Conservation (phyloP, 2,888 invertebrate genomes). For the Terebella lapidaria region DNA sequence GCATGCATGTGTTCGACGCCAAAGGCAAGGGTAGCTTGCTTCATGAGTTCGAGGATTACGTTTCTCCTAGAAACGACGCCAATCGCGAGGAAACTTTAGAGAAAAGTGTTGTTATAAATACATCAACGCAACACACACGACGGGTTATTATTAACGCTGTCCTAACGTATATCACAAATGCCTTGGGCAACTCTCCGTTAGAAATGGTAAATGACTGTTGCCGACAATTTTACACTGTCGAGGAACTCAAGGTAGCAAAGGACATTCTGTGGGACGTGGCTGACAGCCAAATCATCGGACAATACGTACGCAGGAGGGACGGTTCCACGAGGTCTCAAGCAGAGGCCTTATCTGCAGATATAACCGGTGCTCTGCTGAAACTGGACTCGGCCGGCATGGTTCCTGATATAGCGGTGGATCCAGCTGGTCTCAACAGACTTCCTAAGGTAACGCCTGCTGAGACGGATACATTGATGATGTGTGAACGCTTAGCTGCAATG, state of each 20-base stretch:
- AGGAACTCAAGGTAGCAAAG: not conserved
- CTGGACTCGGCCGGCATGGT: not conserved
- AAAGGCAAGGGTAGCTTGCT: no score
- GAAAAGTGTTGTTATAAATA: no score
- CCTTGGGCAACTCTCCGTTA: not conserved
- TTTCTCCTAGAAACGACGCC: no score
- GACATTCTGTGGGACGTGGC: not conserved
- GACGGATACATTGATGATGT: not conserved
- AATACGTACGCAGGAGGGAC: not conserved
- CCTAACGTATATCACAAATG: not conserved
- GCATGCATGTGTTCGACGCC: no score
- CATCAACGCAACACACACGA: no score
- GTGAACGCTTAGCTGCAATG: not conserved
- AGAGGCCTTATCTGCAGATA: not conserved
- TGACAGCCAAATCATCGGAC: not conserved
- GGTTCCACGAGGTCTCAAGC: not conserved
- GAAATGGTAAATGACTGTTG: not conserved
- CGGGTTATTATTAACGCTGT: not conserved
- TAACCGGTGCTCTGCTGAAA: not conserved
- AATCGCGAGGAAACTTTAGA: no score
- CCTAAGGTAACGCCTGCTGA: not conserved
- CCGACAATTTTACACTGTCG: not conserved
- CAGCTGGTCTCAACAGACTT: not conserved
- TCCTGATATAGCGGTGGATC: not conserved
- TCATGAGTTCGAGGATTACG: no score